Evolutionary conservation across 1,140 invertebrate species (phyloP).

Genomic region (Piezodorus guildinii): DNA sequence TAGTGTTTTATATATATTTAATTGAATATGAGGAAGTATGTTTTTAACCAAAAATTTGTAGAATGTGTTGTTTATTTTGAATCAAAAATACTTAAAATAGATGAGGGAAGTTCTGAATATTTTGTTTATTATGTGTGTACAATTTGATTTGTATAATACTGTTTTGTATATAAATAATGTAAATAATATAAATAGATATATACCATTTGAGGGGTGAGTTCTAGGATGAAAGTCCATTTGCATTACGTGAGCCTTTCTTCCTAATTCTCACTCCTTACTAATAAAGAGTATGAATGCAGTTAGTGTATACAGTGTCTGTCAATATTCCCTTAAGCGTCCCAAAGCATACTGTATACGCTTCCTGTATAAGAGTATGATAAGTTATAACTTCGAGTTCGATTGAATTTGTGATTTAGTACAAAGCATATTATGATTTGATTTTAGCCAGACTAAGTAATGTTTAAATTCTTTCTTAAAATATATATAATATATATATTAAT

Average conservation of each 20-base stretch:
- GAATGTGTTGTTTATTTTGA: neutral
- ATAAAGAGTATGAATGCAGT: neutral
- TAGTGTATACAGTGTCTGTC: neutral
- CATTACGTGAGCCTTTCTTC: neutral
- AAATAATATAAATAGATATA: neutral
- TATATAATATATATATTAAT: too few species aligned
- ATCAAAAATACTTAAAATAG: neutral
- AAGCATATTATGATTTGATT: neutral
- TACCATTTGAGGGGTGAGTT: neutral
- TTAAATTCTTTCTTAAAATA: neutral
- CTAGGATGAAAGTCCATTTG: neutral
- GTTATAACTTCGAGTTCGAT: neutral
- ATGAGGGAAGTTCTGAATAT: neutral
- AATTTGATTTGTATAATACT: neutral
- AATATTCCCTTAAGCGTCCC: neutral
- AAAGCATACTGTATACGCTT: neutral
- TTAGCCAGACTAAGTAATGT: neutral
- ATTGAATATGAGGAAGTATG: too few species aligned
- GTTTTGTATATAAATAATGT: neutral
- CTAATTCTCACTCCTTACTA: neutral
- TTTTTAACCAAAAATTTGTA: neutral
- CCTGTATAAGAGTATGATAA: neutral
- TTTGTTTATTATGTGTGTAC: neutral
- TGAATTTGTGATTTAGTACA: constrained; percentile 1
- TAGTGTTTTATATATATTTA: neutral